Evolutionary conservation across 2,797 vertebrate species (phyloP).

Genomic region (Garrulus glandarius): DNA sequence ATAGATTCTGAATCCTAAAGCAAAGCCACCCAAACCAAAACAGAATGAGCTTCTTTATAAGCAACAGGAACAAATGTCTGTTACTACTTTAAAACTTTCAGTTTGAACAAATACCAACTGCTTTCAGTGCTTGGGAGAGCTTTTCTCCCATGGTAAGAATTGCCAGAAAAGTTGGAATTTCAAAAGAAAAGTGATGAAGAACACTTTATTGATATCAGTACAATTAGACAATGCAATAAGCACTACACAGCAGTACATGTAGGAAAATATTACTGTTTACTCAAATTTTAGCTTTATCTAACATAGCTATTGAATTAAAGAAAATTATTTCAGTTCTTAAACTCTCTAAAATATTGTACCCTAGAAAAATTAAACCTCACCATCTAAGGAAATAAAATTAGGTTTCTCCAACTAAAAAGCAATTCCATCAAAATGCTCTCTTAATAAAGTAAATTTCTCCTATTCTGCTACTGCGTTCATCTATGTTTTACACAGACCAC

Average conservation of each 20-base stretch:
- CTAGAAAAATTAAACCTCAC: not conserved
- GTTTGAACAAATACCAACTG: not conserved
- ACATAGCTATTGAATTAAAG: not conserved
- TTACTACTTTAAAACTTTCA: not conserved
- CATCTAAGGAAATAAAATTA: not conserved
- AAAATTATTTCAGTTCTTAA: not conserved
- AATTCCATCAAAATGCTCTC: not conserved
- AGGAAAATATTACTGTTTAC: not conserved
- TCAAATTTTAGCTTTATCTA: not conserved
- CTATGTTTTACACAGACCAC: not conserved
- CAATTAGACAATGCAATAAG: not conserved
- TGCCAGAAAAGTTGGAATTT: not conserved
- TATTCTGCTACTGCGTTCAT: not conserved
- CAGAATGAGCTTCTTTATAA: not conserved
- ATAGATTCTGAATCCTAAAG: not conserved
- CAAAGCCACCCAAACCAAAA: not conserved
- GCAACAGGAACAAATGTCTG: not conserved
- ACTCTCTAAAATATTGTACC: not conserved
- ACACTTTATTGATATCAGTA: not conserved
- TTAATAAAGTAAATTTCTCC: not conserved
- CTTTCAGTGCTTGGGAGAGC: not conserved
- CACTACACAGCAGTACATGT: not conserved
- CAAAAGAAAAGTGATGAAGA: not conserved
- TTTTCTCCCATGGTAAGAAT: not conserved
- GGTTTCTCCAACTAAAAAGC: not conserved